Evolutionary conservation across 2,888 invertebrate genomes (phyloP), one percentile per base, ranked within the genome.

Genomic region (Synergus laeviventris): DNA sequence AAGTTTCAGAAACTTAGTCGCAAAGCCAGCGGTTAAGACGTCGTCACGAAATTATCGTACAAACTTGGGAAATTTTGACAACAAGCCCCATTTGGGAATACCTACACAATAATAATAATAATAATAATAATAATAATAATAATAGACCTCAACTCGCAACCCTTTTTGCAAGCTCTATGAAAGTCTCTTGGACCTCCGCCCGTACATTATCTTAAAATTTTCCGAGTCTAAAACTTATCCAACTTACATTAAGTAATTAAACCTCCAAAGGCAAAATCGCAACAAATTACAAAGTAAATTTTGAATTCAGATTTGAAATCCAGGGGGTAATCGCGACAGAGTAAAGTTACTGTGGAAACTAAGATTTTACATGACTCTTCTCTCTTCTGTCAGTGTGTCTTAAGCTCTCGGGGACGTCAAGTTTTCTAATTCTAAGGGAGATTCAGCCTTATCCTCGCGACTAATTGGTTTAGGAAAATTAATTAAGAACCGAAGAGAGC

Each of bases 381-480:
- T 75, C 60, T 80, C 79, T 79, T 81, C 74, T 77, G 79, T 75
- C 78, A 74, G 64, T 60, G 39, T 75, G 79, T 78, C 81, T 82
- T 79, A 77, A 78, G 78, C 79, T 78, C 54, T 18, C 73, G 61
- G 76, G 66, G 70, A 59, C 38, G 49, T 75, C 66, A 76, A 74
- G 77, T 84, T 84, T 83, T 86, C 82, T 82, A 83, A 82, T 83
- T 84, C 79, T 74, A 76, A 74, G 81, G 76, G 82, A 86, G 81
- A 84, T 83, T 78, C 81, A 74, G 73, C 78, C 79, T 84, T 82
- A 86, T 86, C 82, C 85, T 81, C 80, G 73, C 64, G 83, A 83
- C 85, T 87, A 89, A 90, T 90, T 89, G 85, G 82, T 84, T 89
- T 83, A 80, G 84, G 85, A 83, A 87, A 88, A 89, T 89, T 87